Percentiles rank a stretch among this genome's conserved stretches.
Evolutionary conservation across 1,140 invertebrate species (phyloP).

Genomic region (Globodera rostochiensis): DNA sequence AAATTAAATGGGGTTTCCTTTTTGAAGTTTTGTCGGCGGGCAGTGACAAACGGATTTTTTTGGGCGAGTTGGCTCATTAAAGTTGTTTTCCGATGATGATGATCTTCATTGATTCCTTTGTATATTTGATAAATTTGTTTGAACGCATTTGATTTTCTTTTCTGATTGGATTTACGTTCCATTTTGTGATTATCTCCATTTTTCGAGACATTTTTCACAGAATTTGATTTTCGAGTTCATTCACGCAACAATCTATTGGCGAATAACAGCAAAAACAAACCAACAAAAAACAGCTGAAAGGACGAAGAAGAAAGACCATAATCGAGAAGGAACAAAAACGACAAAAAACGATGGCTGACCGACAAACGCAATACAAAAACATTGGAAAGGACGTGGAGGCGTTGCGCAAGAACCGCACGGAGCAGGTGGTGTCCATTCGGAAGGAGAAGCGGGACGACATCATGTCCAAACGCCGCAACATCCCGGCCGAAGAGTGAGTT

Average conservation of each 20-base stretch:
- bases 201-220: not conserved
- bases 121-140: not conserved
- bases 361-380: constrained; percentile 63
- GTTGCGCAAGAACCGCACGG: constrained; percentile 74
- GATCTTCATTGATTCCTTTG: not conserved
- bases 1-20: constrained; percentile 2
- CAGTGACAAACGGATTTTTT: constrained; percentile 91
- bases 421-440: constrained; percentile 89
- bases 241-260: not conserved
- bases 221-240: not conserved
- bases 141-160: not conserved
- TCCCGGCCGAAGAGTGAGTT: constrained; percentile 66
- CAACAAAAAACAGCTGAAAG: constrained; percentile 14
- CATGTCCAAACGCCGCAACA: constrained; percentile 89
- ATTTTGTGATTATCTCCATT: not conserved
- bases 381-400: constrained; percentile 60
- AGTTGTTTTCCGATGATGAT: not conserved
- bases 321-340: not conserved
- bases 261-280: not conserved
- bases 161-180: not conserved
- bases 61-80: constrained; percentile 76
- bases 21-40: constrained; percentile 83
- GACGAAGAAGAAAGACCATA: not conserved
- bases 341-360: constrained; percentile 46
- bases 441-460: constrained; percentile 97